Evolutionary conservation across 2,797 vertebrate species (phyloP), one percentile per base, ranked within the genome.

Genomic region (Gastrophryne carolinensis): DNA sequence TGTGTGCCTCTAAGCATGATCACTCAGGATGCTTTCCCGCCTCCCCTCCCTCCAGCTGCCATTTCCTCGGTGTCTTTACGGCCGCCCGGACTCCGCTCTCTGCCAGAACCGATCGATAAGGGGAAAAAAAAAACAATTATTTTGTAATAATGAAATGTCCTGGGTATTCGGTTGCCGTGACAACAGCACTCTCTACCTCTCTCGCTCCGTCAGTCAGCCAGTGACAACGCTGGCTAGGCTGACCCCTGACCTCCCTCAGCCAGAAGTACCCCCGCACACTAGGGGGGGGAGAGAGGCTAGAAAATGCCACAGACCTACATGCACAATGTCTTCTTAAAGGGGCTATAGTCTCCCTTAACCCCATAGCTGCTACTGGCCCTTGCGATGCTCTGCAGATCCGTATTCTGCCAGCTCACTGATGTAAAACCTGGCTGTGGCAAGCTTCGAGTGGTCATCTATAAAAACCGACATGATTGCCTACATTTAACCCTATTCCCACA

Each of bases 121-220:
- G 68, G 68, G 52, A 78, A 78, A 78, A 78, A 75, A 78, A 78
- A 78, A 72, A 78, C 75, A 78, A 78, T 78, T 78, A 78, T 78
- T 78, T 78, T 78, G 75, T 78, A 78, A 78, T 78, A 78, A 78
- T 78, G 75, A 72, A 78, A 78, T 78, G 75, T 78, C 75, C 75
- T 78, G 75, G 75, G 75, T 78, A 78, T 78, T 78, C 68, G 67
- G 75, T 78, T 78, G 68, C 75, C 75, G 61, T 78, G 75, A 78
- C 75, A 78, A 78, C 68, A 78, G 75, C 75, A 78, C 67, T 78
- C 67, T 72, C 67, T 66, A 57, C 68, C 67, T 72, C 68, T 65
- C 67, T 72, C 75, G 67, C 75, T 77, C 68, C 53, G 75, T 78
- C 75, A 78, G 67, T 78, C 75, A 78, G 75, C 75, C 75, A 78